These are phyloP conservation scores for Myrmecobius fasciatus DNA, from an alignment of 2,113 vertebrate species.

Conservation along the genomic window DNA sequence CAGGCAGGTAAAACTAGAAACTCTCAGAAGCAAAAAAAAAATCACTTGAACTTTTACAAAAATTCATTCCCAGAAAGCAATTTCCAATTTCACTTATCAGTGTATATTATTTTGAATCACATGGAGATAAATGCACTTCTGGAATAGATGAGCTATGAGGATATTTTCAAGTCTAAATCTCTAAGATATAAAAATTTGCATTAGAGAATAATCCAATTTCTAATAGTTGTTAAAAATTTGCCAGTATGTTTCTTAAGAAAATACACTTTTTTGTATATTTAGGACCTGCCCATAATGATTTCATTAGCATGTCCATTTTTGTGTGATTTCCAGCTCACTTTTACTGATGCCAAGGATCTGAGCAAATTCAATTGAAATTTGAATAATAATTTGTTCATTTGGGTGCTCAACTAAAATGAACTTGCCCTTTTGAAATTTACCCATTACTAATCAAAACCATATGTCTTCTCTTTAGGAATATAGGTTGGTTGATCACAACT, in stretches of 20 bases:
- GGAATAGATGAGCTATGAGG: background rate
- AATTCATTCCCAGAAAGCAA: constrained; percentile 12
- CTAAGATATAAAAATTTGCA: background rate
- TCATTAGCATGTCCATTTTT: constrained; percentile 33
- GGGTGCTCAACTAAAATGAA: background rate
- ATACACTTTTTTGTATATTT: constrained; percentile 39
- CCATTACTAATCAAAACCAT: constrained; percentile 21
- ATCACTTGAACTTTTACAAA: background rate
- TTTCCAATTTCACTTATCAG: background rate
- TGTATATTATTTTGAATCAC: background rate
- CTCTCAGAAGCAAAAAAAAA: background rate
- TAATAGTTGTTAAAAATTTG: constrained; percentile 15
- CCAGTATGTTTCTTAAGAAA: background rate
- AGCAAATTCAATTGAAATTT: constrained; percentile 36
- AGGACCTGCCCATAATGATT: background rate
- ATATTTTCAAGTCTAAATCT: background rate
- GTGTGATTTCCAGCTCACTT: constrained; percentile 34
- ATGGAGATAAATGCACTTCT: background rate
- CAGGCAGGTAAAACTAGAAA: background rate
- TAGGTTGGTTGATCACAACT: constrained; percentile 26
- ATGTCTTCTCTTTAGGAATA: constrained; percentile 38
- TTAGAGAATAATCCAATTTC: constrained; percentile 5
- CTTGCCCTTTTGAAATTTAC: constrained; percentile 15
- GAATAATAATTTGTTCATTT: constrained; percentile 22
- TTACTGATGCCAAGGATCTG: constrained; percentile 43